Base-by-base conservation (phyloP, 2,888 invertebrate species). In the Netelia fuscicornis region DNA sequence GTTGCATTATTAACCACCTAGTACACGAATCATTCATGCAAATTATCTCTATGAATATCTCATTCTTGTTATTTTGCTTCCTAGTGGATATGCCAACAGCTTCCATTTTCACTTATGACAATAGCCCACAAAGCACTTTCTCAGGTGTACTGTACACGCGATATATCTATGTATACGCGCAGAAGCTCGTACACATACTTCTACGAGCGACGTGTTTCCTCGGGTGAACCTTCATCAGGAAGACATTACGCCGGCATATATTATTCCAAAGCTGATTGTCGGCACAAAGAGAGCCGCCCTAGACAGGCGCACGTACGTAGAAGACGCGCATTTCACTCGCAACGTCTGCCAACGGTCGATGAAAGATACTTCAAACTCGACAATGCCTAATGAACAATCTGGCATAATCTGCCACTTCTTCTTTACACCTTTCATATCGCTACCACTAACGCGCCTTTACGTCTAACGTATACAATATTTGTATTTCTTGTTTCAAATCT, bases 61-160 rank as follows among this genome's bases (percentile, higher is more conserved):
- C 56, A 17, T 56, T 56, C 56, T 42, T 54, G 52, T 25, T 25
- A 17, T 48, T 13, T 10, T 20, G n/a, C 58, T 54, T 42, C 2
- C 13, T 48, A 8, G 56, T 72, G 56, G 42, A n/a, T 37, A 58
- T 25, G 74, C 86, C 89, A 90, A 91, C 87, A 88, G 85, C 85
- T 85, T 84, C 87, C 88, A 86, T 88, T 89, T 88, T 88, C 87
- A 87, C 87, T 82, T 74, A 74, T 78, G 89, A 87, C 86, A 88
- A 88, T 88, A 88, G 70, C 17, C 10, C 60, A 90, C 89, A 88
- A 90, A 89, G 89, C 89, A 87, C 88, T 89, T 87, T 86, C 88
- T 89, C 80, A 85, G 86, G 87, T 25, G 68, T 89, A 88, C 89
- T 90, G 88, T 86, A 60, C 60, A 68, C 42, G 11, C 30, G 58